phyloP scores from a whole-genome alignment of 2,888 invertebrate genomes.

The Atethmia centrago region DNA sequence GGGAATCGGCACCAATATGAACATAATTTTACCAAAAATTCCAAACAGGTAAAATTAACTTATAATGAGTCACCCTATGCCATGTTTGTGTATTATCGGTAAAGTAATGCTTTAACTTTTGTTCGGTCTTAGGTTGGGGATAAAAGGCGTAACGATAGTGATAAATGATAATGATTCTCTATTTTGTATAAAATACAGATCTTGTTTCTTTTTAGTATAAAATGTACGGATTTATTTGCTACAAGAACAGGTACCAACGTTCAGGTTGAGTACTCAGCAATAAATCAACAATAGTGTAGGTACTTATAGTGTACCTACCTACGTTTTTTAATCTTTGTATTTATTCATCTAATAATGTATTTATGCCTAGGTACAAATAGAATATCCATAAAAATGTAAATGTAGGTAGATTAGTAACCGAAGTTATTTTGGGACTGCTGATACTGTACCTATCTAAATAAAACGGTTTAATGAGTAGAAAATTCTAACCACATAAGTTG shows the following conservation, averaged over 20 bases:
- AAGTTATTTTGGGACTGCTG: constrained; percentile 20
- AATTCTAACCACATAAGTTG: neutral
- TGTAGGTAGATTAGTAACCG: constrained; percentile 12
- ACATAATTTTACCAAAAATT: too few relatives aligned
- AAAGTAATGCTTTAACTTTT: neutral
- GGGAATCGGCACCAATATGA: too few relatives aligned
- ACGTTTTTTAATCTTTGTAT: neutral
- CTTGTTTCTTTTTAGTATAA: neutral
- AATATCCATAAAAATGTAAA: neutral
- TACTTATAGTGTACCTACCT: neutral
- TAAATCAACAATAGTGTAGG: neutral
- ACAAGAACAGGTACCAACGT: neutral
- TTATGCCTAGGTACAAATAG: neutral
- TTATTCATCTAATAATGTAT: neutral
- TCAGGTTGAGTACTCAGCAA: neutral
- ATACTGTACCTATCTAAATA: neutral
- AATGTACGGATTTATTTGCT: neutral
- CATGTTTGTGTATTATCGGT: neutral
- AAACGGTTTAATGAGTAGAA: too few relatives aligned
- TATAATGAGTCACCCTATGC: neutral
- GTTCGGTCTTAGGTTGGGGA: neutral
- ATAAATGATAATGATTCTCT: too few relatives aligned
- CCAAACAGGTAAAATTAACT: neutral
- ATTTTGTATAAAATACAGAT: neutral
- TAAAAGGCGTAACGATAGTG: neutral